Base-by-base conservation (phyloP, 2,888 invertebrate species). In the Sinhomidia bicolor region DNA sequence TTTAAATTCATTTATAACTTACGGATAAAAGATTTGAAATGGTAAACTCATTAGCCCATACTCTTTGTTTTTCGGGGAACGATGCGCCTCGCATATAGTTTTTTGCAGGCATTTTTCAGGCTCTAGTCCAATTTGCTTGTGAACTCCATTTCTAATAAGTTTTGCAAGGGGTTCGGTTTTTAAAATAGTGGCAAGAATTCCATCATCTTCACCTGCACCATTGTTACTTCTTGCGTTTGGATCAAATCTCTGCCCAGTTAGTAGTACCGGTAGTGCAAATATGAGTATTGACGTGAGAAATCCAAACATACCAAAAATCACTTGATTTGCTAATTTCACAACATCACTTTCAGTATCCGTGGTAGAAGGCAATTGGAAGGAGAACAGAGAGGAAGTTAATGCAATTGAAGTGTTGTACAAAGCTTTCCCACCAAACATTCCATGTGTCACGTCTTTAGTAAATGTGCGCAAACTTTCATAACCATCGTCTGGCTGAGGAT, bases 311-410 rank as follows among this genome's bases (percentile, higher is more conserved):
- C 90, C 90, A 68, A 85, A 89, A 57, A 90, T 88, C 0, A 90
- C 91, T 89, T 91, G 91, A 51, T 91, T 91, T 0, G 90, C 91
- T 20, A 90, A 71, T 47, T 90, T 83, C 4, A 88, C 89, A 0
- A 90, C 85, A 1, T 89, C 85, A 3, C 78, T 78, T 68, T 90
- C 88, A 4, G 65, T 54, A n/a, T 68, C 57, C 12, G 26, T 60
- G 7, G 76, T 29, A 6, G 51, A 44, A 0, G 90, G 90, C 47
- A 90, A 20, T 23, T 89, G 83, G 36, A 85, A 90, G 0, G 90
- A 78, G 36, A 90, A 79, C 0, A 90, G 20, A 10, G 47, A 60
- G 0, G 89, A 78, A 23, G 90, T 90, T 57, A 90, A 83, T 6
- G 90, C 90, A 51, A 90, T 90, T 0, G 90, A 90, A 36, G 90